A percentile compares a stretch with the other conserved stretches of the same genome.
phyloP scores from a whole-genome alignment of 2,797 vertebrate genomes.

The Muraenolepis orangiensis region DNA sequence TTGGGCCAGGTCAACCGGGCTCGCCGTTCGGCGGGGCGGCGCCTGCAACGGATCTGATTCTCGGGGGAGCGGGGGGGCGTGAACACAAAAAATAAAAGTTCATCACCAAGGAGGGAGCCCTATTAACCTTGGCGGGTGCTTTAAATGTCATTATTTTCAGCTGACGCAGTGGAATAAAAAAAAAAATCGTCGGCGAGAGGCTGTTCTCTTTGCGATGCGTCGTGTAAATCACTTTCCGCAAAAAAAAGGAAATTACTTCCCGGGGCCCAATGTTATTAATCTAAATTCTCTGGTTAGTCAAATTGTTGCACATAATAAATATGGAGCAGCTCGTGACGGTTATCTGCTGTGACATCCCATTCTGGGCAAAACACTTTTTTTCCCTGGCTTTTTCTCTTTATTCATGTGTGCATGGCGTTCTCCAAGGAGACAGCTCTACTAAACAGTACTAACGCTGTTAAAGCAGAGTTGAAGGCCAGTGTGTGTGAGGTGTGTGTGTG shows the following conservation, averaged over 20 bases:
- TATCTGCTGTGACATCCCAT: slow-evolving; percentile 79
- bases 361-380: slow-evolving; percentile 64
- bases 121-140: slow-evolving; percentile 97
- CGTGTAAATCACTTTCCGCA: slow-evolving; percentile 96
- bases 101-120: slow-evolving; percentile 90
- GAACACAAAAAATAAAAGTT: slow-evolving; percentile 71
- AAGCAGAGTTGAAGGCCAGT: not conserved
- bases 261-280: slow-evolving; percentile 93
- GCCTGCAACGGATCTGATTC: slow-evolving; percentile 60
- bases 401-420: slow-evolving; percentile 66
- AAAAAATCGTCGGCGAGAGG: slow-evolving; percentile 78
- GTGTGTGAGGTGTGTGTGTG: slow-evolving; percentile 1
- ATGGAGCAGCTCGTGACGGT: slow-evolving; percentile 86
- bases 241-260: slow-evolving; percentile 99
- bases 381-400: slow-evolving; percentile 56
- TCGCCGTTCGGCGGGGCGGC: slow-evolving; percentile 47
- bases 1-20: not conserved
- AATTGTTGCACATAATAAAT: slow-evolving; percentile 96
- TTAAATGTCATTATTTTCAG: slow-evolving; percentile 98
- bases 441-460: slow-evolving; percentile 58
- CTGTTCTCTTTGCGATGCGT: slow-evolving; percentile 85
- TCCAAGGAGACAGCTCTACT: slow-evolving; percentile 68
- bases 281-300: slow-evolving; percentile 96
- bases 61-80: slow-evolving; percentile 55
- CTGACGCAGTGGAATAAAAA: slow-evolving; percentile 86